These are phyloP conservation scores for Brachionus rubens DNA, from an alignment of 1,140 invertebrate genomes.

Conservation along the genomic window DNA sequence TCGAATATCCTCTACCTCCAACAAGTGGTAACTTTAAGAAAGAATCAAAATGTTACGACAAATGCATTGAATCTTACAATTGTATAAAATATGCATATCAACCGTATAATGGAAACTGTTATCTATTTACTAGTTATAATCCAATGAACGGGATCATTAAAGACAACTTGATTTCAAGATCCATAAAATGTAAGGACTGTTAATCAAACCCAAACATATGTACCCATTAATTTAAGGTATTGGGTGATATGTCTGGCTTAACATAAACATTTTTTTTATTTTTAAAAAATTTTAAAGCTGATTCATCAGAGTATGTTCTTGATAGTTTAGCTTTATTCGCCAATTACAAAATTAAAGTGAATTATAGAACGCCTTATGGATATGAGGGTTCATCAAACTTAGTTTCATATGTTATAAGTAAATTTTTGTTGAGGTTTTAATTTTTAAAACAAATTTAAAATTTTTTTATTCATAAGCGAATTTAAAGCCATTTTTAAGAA, in stretches of 20 bases:
- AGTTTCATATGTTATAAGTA: conserved; percentile 25
- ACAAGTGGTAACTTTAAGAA: neutral
- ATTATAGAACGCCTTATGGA: conserved; percentile 24
- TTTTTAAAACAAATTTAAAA: neutral
- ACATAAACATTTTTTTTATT: neutral
- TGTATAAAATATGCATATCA: conserved; percentile 33
- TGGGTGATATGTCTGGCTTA: too few species aligned
- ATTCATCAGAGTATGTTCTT: neutral
- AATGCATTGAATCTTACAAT: neutral
- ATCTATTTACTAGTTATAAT: neutral
- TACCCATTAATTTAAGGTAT: too few species aligned
- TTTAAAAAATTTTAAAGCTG: neutral
- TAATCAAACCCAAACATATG: too few species aligned
- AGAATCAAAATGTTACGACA: neutral
- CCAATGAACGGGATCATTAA: neutral
- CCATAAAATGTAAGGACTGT: conserved; percentile 34
- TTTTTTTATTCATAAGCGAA: conserved; percentile 19
- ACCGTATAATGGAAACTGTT: neutral
- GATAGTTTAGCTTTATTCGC: neutral
- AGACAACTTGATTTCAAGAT: neutral
- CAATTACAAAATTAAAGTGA: conserved; percentile 42
- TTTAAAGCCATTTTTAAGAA: conserved; percentile 25
- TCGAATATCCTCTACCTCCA: conserved; percentile 11
- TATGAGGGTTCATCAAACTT: neutral
- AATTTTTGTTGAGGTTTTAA: neutral